Evolutionary conservation across 2,113 vertebrate species (phyloP), one percentile per base, ranked within the genome.

Genomic region (Megaleporinus macrocephalus): DNA sequence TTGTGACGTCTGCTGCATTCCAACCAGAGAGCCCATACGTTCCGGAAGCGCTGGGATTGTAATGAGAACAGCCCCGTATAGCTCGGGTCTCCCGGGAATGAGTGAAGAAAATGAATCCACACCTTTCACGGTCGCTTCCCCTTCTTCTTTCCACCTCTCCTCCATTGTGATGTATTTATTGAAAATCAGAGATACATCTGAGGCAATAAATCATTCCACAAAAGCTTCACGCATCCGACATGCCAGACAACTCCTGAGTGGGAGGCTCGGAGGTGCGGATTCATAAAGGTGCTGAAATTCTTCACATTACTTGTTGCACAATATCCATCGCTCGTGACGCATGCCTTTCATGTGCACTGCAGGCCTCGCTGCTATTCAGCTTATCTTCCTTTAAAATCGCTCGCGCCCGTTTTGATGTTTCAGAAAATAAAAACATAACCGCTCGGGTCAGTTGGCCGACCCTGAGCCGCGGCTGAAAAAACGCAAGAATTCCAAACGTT

Each of bases 151-250:
- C 20, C 51, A 20, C 11, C 1, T 55, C 15, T 20, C 33, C 16
- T 47, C 18, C 26, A n/a, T 51, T 68, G 83, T 69, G 51, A 74
- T 6, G 53, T 59, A 44, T 63, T 77, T 80, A 73, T 53, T 80
- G 68, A 66, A 78, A 82, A 85, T 63, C 20, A 2, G 18, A 69
- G 70, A 78, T 68, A 44, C 62, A 24, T 62, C 14, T 14, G 26
- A 77, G 59, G 62, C 18, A 81, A 55, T 53, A 44, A 29, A 69
- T 73, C 49, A 16, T 33, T 57, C 51, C 26, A 26, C 1, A 18
- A 16, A 36, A 71, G 29, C 27, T 73, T 27, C 71, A 74, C n/a
- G 9, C 2, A 7, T 62, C 59, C 30, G 59, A 66, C 29, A n/a
- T 74, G 63, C 71, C 61, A 74, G 44, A 68, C 65, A 68, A 22